Base-by-base conservation (phyloP, 1,140 invertebrate genomes). In the Globodera rostochiensis region DNA sequence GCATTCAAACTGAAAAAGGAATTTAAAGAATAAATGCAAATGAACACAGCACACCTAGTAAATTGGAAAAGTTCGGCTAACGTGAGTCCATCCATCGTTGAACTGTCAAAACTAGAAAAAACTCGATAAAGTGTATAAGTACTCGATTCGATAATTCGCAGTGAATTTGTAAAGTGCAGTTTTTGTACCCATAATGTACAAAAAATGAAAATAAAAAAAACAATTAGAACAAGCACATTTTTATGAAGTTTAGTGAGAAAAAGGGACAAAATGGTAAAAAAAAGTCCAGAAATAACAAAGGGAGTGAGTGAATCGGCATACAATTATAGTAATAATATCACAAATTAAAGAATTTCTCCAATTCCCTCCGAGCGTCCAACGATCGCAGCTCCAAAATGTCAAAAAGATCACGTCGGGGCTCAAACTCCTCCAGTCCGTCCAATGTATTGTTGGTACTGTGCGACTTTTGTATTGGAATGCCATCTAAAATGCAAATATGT, bases 381-480 rank as follows among this genome's bases (percentile, higher is more conserved):
- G 80, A 88, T 53, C 80, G 81, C 74, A 88, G 75, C 53, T 89
- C 86, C 25, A 88, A 13, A 47, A 86, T 21, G 66, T 88, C 87
- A 70, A 88, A 88, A 19, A 88, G 74, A 76, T 79, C 73, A 69
- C 36, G 74, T 66, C 21, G 25, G 13, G 70, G 47, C 79, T 87
- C 88, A 64, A 87, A 87, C n/a, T 89, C 86, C 73, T 86, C 83
- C 6, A 86, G 85, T 21, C 60, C 36, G 21, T 82, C n/a, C 64
- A 78, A 53, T 78, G 70, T 64, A 15, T 64, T 64, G 57, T 64
- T 64, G 50, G 50, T 53, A 64, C 19, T 64, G 15, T 13, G 6
- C 57, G 57, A 64, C 19, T 64, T 64, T 64, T 64, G 57, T 15
- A 64, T 19, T 6, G 19, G 0, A 64, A 19, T 64, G 11, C 15